A percentile compares a stretch with the other conserved stretches of the same genome.
These are phyloP conservation scores for Rhamnusium bicolor DNA, from an alignment of 2,888 invertebrate species.

Conservation along the genomic window DNA sequence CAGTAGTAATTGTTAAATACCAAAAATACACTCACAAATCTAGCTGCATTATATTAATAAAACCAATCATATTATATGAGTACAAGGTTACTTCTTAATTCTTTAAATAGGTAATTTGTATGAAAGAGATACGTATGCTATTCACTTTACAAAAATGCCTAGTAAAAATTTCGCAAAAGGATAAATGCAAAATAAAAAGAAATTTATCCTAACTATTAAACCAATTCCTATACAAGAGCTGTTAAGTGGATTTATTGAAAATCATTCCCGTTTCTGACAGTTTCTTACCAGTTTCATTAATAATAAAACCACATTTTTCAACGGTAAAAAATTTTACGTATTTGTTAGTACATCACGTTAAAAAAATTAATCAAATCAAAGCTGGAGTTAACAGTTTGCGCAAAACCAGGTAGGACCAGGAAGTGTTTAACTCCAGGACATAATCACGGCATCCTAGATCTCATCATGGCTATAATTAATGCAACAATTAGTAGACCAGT, in stretches of 20 bases:
- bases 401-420: background rate
- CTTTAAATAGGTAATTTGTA: too few relatives aligned
- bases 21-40: too few relatives aligned
- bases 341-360: background rate
- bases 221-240: too few relatives aligned
- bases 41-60: too few relatives aligned
- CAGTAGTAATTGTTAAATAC: too few relatives aligned
- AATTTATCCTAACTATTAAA: too few relatives aligned
- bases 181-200: too few relatives aligned
- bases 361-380: background rate
- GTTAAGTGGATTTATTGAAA: background rate
- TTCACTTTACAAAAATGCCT: too few relatives aligned
- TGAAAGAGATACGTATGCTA: too few relatives aligned
- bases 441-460: slow-evolving; percentile 46
- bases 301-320: background rate
- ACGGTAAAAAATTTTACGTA: background rate
- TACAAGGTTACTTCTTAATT: too few relatives aligned
- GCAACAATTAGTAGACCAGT: slow-evolving; percentile 40
- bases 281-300: background rate
- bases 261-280: background rate
- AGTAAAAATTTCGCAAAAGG: too few relatives aligned
- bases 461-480: slow-evolving; percentile 48
- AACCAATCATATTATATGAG: too few relatives aligned
- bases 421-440: slow-evolving; percentile 19
- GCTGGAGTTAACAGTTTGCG: background rate